Conservation (phyloP, 2,888 invertebrate genomes). For the Ditula angustiorana region DNA sequence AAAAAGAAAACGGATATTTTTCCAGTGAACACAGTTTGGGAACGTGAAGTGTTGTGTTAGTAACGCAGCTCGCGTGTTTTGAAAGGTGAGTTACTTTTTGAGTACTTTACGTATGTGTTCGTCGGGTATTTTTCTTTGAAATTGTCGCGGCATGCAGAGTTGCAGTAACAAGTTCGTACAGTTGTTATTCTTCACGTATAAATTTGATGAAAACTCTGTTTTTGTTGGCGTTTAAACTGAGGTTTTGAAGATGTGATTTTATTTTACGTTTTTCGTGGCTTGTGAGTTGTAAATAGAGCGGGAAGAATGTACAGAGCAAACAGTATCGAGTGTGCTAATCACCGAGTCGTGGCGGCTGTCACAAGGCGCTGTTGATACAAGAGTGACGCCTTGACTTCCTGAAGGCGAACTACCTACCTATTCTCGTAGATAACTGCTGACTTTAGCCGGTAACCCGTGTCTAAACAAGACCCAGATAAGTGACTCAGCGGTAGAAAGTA, state of each 20-base stretch:
- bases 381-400: slow-evolving; percentile 32
- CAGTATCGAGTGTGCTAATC: slow-evolving; percentile 35
- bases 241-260: slow-evolving; percentile 22
- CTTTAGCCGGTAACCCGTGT: slow-evolving; percentile 3
- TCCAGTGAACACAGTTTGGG: slow-evolving; percentile 13
- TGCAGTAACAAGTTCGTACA: neutral
- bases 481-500: slow-evolving; percentile 18
- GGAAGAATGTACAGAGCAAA: slow-evolving; percentile 31
- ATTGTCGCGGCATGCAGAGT: neutral
- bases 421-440: slow-evolving; percentile 22
- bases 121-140: slow-evolving; percentile 13
- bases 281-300: slow-evolving; percentile 16
- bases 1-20: slow-evolving; percentile 8
- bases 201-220: slow-evolving; percentile 9
- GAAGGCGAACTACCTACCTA: slow-evolving; percentile 7
- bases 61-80: slow-evolving; percentile 17
- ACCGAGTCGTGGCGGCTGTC: slow-evolving; percentile 32
- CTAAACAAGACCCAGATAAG: slow-evolving; percentile 8
- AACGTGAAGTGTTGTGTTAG: slow-evolving; percentile 26
- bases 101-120: neutral
- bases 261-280: slow-evolving; percentile 9
- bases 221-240: slow-evolving; percentile 5
- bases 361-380: slow-evolving; percentile 30
- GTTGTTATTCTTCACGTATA: neutral
- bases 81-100: slow-evolving; percentile 31